phyloP scores from a whole-genome alignment of 2,797 vertebrate species.

The Falco naumanni region DNA sequence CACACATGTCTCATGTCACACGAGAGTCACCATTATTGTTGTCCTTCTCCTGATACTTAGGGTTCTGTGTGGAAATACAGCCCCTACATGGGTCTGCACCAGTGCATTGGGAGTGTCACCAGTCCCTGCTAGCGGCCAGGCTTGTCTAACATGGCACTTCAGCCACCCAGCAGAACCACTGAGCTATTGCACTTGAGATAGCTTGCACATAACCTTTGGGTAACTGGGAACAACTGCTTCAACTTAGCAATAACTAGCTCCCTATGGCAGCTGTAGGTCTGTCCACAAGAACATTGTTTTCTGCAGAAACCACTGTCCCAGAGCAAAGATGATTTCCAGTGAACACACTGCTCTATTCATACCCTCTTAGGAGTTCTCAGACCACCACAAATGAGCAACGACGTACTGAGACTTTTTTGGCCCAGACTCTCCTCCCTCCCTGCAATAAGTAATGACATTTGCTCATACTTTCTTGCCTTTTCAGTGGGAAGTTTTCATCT shows the following conservation, averaged over 20 bases:
- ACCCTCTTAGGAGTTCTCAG: background rate
- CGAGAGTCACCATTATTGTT: background rate
- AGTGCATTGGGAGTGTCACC: background rate
- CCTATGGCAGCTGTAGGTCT: background rate
- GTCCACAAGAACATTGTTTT: background rate
- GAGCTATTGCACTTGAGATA: background rate
- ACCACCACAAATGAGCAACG: background rate
- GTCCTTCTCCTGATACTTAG: background rate
- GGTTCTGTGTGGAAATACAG: background rate
- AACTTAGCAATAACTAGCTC: background rate
- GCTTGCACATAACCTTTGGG: background rate
- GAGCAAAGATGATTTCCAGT: background rate
- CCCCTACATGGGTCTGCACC: rapidly evolving
- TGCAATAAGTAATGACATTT: background rate
- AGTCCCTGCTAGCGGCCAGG: rapidly evolving
- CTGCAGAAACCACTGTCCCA: background rate
- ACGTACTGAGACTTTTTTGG: background rate
- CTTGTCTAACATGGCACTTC: background rate
- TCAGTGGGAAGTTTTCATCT: background rate
- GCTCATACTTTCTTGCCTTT: background rate
- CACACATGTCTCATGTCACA: background rate
- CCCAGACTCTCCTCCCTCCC: background rate
- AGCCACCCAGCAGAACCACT: background rate
- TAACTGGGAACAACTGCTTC: background rate
- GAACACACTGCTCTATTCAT: background rate